phyloP scores from a whole-genome alignment of 2,888 invertebrate genomes.

The Ophion obscuratus region DNA sequence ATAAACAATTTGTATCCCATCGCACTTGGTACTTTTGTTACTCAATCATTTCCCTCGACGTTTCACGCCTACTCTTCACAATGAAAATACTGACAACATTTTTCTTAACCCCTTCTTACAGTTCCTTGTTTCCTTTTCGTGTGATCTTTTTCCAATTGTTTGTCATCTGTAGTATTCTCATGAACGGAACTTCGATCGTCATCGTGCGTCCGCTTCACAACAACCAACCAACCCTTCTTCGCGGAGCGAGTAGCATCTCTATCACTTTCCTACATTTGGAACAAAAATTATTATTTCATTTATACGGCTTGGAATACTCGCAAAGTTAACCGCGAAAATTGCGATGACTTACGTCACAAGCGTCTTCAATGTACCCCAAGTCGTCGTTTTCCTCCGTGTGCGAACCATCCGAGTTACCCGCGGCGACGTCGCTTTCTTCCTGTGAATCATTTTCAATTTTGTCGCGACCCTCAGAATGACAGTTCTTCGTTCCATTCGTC shows the following conservation, averaged over 20 bases:
- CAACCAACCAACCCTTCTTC: conserved; percentile 26
- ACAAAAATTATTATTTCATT: conserved; percentile 37
- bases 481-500: conserved; percentile 8
- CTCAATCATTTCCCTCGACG: conserved; percentile 14
- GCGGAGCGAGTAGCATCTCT: conserved; percentile 33
- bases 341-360: conserved; percentile 41
- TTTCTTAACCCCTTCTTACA: conserved; percentile 37
- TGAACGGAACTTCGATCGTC: conserved; percentile 34
- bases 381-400: conserved; percentile 32
- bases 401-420: conserved; percentile 33
- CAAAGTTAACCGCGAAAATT: conserved; percentile 30
- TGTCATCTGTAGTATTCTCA: conserved; percentile 13
- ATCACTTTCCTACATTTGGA: conserved; percentile 23
- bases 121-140: conserved; percentile 39
- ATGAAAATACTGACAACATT: conserved; percentile 23
- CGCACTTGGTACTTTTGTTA: conserved; percentile 24
- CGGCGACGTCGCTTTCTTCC: conserved; percentile 25
- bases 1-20: conserved; percentile 26
- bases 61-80: conserved; percentile 20
- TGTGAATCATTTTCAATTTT: conserved; percentile 10
- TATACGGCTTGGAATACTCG: conserved; percentile 32
- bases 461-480: conserved; percentile 1
- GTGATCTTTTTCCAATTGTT: conserved; percentile 34
- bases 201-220: conserved; percentile 12
- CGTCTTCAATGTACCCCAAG: conserved; percentile 23